A percentile compares a stretch with the other conserved stretches of the same genome.
Evolutionary conservation across 1,140 invertebrate genomes (phyloP).

Genomic region (Sitodiplosis mosellana): DNA sequence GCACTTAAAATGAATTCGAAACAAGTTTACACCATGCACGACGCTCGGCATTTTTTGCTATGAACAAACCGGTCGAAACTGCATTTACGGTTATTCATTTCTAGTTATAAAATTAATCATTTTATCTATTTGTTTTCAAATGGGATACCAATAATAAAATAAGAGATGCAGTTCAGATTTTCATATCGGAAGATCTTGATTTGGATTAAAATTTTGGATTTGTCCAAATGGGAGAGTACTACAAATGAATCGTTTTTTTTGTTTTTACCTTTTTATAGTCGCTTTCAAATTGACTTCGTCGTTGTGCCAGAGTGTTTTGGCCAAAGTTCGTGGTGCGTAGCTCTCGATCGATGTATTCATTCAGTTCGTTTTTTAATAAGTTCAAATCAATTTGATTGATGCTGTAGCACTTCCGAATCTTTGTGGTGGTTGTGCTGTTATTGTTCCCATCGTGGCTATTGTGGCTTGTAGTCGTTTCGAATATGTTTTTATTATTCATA

Average conservation of each 20-base stretch:
- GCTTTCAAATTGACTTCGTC: not conserved
- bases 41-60: too few relatives aligned
- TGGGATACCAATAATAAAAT: too few relatives aligned
- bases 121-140: too few relatives aligned
- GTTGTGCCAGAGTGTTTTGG: not conserved
- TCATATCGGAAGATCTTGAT: too few relatives aligned
- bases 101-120: too few relatives aligned
- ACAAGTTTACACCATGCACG: too few relatives aligned
- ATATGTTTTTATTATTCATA: not conserved
- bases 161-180: too few relatives aligned
- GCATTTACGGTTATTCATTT: too few relatives aligned
- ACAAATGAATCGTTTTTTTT: not conserved
- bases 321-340: not conserved
- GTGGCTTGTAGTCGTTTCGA: not conserved
- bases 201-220: too few relatives aligned
- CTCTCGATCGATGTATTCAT: not conserved
- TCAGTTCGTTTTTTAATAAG: constrained; percentile 1
- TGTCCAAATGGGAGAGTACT: too few relatives aligned
- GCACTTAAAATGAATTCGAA: too few relatives aligned
- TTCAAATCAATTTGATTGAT: constrained; percentile 2
- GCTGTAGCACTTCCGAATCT: not conserved
- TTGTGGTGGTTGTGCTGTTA: not conserved
- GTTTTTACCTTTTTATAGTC: not conserved
- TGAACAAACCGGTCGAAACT: too few relatives aligned
- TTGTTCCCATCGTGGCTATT: not conserved